Base-by-base conservation (phyloP, 1,140 invertebrate genomes). In the Latrodectus geometricus region DNA sequence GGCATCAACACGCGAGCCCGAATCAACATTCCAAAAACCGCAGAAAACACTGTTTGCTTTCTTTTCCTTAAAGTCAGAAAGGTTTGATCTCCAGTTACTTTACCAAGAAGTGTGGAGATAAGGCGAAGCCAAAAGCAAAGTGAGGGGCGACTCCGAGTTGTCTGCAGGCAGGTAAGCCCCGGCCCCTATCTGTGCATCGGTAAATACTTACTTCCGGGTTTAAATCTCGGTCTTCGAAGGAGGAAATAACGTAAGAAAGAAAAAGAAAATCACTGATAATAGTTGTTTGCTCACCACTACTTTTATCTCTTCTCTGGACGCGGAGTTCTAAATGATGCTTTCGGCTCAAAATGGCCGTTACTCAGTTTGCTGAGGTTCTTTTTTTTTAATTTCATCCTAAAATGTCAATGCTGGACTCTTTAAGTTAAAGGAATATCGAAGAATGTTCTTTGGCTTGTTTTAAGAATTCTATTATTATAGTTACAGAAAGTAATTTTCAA, bases 171-270 rank as follows among this genome's bases (percentile, higher is more conserved):
- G 70, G 70, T 73, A 83, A 35, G 72, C 69, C 80, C 48, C 70
- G 8, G 54, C 11, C 11, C 68, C 68, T 69, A 69, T 83, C 80
- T 73, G 23, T 14, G 50, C 9, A 82, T 82, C 80, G 80, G 80
- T 83, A 83, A 83, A 83, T 74, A 83, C 80, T 61, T 70, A 83
- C 74, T 83, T 83, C 80, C 80, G 80, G 80, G 80, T 83, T 83
- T 48, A 74, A 83, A 83, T 83, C 70, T 83, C 80, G 54, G 80
- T 83, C 70, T 83, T 83, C 74, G 73, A 83, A 52, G 70, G 21
- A 70, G 35, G 74, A 74, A 83, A 35, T 35, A 35, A 5, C 35
- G 8, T 4, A 61, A 14, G 17, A 61, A 61, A 61, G 2, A 61
- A 61, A 61, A 61, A 61, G 54, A 11, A 77, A 83, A 83, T 35